Conservation (phyloP, 2,888 invertebrate genomes). For the Plagodis pulveraria region DNA sequence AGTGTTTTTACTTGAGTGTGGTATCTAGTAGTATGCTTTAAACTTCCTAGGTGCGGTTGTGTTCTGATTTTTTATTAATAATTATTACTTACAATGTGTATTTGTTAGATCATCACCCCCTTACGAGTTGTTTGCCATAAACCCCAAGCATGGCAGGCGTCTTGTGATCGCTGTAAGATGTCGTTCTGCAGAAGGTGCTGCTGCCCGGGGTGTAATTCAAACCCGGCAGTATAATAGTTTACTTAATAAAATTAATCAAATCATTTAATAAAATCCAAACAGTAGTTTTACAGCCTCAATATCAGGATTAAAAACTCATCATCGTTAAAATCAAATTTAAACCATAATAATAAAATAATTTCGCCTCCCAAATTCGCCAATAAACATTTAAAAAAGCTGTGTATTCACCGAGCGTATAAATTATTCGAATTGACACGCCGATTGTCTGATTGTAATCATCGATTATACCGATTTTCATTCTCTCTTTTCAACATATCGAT, state of each 20-base stretch:
- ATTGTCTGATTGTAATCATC: conserved; percentile 67
- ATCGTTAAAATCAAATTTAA: conserved; percentile 11
- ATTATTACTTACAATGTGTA: no score
- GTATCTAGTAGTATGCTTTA: no score
- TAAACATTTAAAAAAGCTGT: conserved; percentile 26
- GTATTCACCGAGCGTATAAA: conserved; percentile 47
- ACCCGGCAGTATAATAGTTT: not conserved
- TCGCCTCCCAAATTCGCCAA: conserved; percentile 29
- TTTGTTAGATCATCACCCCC: no score
- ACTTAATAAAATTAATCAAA: not conserved
- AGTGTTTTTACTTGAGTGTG: no score
- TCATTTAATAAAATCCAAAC: not conserved
- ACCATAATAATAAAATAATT: conserved; percentile 17
- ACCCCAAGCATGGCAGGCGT: no score
- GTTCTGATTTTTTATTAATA: no score
- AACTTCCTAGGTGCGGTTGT: no score
- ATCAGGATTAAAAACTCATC: conserved; percentile 7
- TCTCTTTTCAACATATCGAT: conserved; percentile 18
- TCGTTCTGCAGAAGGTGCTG: no score
- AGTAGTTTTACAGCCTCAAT: conserved; percentile 17
- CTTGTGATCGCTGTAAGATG: no score
- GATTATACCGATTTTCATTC: conserved; percentile 60
- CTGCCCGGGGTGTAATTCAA: no score
- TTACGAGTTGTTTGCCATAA: no score
- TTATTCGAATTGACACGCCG: conserved; percentile 62